A percentile compares a stretch with the other conserved stretches of the same genome.
Conservation (phyloP, 2,113 vertebrate species). For the Geococcyx californianus region DNA sequence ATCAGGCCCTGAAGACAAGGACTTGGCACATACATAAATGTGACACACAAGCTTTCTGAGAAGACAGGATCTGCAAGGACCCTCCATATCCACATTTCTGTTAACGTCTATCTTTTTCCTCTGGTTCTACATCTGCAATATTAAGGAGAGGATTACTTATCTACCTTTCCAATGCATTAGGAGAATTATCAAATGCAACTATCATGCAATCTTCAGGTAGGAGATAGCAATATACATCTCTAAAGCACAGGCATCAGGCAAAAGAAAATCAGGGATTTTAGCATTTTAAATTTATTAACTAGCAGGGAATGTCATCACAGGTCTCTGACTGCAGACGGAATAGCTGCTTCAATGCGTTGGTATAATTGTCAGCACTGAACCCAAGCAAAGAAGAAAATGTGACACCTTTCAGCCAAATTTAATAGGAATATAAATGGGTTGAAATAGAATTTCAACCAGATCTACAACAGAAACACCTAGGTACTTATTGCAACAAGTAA, state of each 20-base stretch:
- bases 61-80: background rate
- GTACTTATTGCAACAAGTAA: background rate
- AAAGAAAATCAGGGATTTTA: slow-evolving; percentile 1
- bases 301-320: background rate
- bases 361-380: slow-evolving; percentile 8
- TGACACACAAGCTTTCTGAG: background rate
- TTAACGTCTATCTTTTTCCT: background rate
- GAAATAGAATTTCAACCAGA: slow-evolving; percentile 18
- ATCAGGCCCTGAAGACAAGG: background rate
- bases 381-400: slow-evolving; percentile 4
- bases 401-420: slow-evolving; percentile 45
- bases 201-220: background rate
- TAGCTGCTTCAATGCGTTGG: background rate
- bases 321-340: background rate
- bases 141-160: background rate
- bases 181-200: background rate
- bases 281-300: slow-evolving; percentile 8
- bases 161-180: background rate
- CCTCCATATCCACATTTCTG: background rate
- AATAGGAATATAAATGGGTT: slow-evolving; percentile 34
- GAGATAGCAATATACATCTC: background rate
- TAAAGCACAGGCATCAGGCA: background rate
- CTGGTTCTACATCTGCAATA: background rate
- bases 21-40: background rate
- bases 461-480: background rate